These are phyloP conservation scores for Coptodon rendalli DNA, from an alignment of 2,113 vertebrate genomes.

Conservation along the genomic window DNA sequence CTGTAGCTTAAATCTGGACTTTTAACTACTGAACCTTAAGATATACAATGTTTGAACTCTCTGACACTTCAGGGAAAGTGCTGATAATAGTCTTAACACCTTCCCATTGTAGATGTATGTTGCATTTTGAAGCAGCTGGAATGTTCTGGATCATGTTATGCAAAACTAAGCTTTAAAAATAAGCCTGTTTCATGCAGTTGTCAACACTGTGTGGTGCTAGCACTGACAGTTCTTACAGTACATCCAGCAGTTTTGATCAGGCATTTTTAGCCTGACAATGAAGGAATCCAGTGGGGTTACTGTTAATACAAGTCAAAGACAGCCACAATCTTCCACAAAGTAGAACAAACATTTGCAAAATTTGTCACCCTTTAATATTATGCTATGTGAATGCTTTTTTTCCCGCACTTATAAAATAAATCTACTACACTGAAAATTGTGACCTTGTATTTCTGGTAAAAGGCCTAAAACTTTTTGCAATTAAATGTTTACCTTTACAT, in stretches of 20 bases:
- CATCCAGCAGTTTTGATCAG: neutral
- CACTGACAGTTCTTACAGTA: neutral
- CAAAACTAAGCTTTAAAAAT: neutral
- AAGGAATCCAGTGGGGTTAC: neutral
- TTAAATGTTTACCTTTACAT: neutral
- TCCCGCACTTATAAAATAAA: neutral
- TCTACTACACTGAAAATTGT: neutral
- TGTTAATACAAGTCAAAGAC: neutral
- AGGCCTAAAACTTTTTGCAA: neutral
- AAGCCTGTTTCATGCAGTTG: neutral
- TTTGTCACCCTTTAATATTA: neutral
- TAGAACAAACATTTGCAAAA: neutral
- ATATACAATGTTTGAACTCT: neutral
- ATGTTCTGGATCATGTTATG: neutral
- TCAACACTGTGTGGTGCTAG: neutral
- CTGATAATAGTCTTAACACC: neutral
- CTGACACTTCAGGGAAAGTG: neutral
- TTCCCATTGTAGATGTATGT: neutral
- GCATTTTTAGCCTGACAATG: neutral
- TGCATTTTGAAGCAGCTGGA: neutral
- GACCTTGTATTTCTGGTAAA: neutral
- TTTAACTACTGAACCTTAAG: neutral
- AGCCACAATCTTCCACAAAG: fast-evolving
- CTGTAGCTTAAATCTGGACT: neutral
- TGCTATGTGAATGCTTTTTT: neutral